Evolutionary conservation across 35 echinoderm and acorn worm species (phyloP).

Genomic region (Heliocidaris tuberculata): DNA sequence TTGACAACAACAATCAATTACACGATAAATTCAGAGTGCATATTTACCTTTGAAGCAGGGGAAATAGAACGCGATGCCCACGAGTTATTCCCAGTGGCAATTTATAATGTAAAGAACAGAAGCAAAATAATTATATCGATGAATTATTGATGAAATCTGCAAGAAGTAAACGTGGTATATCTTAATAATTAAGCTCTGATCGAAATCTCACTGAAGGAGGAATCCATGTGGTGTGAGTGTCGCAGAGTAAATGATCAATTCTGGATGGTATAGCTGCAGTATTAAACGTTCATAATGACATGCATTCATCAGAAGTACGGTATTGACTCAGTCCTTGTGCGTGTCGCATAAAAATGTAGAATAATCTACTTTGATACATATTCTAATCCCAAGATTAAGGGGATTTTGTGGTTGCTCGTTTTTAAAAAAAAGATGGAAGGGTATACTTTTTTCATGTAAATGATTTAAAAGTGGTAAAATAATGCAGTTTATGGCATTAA

Average conservation of each 20-base stretch:
- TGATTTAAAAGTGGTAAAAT: no score
- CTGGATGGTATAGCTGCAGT: not conserved
- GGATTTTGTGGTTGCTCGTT: not conserved
- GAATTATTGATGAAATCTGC: slow-evolving; percentile 4
- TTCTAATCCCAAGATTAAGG: not conserved
- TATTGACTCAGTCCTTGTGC: not conserved
- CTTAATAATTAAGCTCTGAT: not conserved
- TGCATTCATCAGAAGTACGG: not conserved
- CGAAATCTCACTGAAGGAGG: no score
- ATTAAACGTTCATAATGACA: not conserved
- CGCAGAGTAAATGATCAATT: not conserved
- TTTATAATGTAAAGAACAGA: not conserved
- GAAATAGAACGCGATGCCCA: not conserved
- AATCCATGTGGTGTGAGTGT: not conserved
- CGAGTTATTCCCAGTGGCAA: not conserved
- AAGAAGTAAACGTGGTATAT: not conserved
- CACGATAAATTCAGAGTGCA: no score
- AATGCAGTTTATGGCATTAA: no score
- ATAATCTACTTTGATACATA: not conserved
- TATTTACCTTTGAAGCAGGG: not conserved
- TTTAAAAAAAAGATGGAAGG: no score
- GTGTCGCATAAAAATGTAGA: not conserved
- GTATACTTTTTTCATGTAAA: no score
- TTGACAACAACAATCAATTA: no score
- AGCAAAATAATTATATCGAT: not conserved